Conservation (phyloP, 1,140 invertebrate species). For the Drosophila truncata region DNA sequence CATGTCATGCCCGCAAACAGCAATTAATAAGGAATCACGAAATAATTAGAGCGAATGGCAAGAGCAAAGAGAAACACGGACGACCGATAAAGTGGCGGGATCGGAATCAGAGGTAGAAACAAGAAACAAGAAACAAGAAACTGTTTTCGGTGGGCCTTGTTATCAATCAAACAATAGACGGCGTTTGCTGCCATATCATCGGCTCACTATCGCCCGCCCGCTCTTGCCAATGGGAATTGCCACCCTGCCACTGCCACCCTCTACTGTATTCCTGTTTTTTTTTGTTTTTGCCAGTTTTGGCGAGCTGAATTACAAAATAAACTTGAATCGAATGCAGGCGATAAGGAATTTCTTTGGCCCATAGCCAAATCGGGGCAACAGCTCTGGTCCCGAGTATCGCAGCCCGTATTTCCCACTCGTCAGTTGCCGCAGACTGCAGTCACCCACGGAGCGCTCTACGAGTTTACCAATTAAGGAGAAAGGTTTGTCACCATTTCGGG, state of each 20-base stretch:
- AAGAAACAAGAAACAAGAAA: constrained; percentile 49
- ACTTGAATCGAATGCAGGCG: constrained; percentile 71
- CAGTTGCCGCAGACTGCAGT: constrained; percentile 56
- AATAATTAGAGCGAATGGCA: constrained; percentile 67
- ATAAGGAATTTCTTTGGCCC: constrained; percentile 64
- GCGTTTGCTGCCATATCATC: constrained; percentile 44
- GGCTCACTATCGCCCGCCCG: constrained; percentile 28
- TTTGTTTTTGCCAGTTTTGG: constrained; percentile 66
- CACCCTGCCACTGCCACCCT: constrained; percentile 21
- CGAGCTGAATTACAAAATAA: constrained; percentile 76
- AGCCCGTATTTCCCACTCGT: constrained; percentile 55
- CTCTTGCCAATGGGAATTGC: constrained; percentile 10
- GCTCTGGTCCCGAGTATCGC: constrained; percentile 22
- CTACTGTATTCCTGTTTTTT: constrained; percentile 1
- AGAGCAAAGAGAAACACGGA: constrained; percentile 31
- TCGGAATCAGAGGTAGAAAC: constrained; percentile 31
- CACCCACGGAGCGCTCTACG: constrained; percentile 18
- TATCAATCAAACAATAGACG: constrained; percentile 67
- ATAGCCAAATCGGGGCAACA: constrained; percentile 63
- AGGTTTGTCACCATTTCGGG: constrained; percentile 52
- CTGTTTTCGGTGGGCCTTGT: constrained; percentile 28
- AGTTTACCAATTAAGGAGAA: constrained; percentile 68
- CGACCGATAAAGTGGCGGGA: constrained; percentile 22
- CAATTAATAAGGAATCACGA: constrained; percentile 74
- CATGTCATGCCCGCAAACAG: constrained; percentile 55